Conservation (phyloP, 1,140 invertebrate genomes). For the Lepidotrigona ventralis region DNA sequence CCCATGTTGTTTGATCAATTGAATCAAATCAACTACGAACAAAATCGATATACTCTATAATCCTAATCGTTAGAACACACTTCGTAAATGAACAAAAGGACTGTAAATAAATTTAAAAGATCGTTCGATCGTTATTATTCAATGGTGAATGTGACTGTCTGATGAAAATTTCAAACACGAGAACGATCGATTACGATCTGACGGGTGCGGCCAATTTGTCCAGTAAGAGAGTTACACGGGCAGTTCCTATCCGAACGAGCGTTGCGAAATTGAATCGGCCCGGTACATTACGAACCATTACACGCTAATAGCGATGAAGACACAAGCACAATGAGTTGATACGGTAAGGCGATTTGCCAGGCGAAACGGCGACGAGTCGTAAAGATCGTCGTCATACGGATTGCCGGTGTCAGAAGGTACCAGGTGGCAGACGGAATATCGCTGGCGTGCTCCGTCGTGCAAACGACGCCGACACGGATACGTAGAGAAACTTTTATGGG, state of each 20-base stretch:
- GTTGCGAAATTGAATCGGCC: slow-evolving; percentile 32
- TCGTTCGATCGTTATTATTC: too few species aligned
- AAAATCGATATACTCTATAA: too few species aligned
- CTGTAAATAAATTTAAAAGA: too few species aligned
- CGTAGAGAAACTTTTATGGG: slow-evolving; percentile 37
- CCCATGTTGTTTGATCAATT: too few species aligned
- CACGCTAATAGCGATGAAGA: slow-evolving; percentile 40
- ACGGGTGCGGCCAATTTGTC: too few species aligned
- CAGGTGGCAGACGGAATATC: background rate
- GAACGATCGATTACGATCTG: too few species aligned
- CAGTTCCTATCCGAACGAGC: background rate
- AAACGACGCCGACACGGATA: background rate
- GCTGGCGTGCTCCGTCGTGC: background rate
- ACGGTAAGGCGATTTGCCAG: slow-evolving; percentile 22
- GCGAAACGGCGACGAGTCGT: slow-evolving; percentile 1
- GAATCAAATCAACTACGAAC: too few species aligned
- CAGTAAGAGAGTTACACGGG: too few species aligned
- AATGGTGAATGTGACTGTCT: too few species aligned
- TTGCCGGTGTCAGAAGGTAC: slow-evolving; percentile 8
- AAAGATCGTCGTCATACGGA: slow-evolving; percentile 26
- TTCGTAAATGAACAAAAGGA: too few species aligned
- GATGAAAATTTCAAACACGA: too few species aligned
- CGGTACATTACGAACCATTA: slow-evolving; percentile 37
- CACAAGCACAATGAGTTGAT: slow-evolving; percentile 15
- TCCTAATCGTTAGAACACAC: too few species aligned